phyloP scores from a whole-genome alignment of 1,140 invertebrate genomes.

The Schmidtea mediterranea region DNA sequence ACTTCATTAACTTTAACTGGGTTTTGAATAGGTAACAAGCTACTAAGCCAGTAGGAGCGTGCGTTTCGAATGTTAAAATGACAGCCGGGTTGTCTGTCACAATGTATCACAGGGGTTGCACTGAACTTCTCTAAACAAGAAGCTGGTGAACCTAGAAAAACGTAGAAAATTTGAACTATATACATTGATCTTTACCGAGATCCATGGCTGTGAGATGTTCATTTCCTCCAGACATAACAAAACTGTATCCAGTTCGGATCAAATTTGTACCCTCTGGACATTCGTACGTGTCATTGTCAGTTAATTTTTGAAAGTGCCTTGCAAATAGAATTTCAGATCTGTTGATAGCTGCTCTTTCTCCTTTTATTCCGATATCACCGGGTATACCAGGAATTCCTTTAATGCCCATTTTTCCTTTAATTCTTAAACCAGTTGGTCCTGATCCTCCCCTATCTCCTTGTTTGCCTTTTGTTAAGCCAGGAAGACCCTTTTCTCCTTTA shows the following conservation, averaged over 20 bases:
- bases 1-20: constrained; percentile 28
- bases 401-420: neutral
- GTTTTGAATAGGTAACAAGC: constrained; percentile 35
- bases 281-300: neutral
- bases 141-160: constrained; percentile 17
- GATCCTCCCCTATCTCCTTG: constrained; percentile 9
- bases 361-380: neutral
- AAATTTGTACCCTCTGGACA: neutral
- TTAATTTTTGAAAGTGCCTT: neutral
- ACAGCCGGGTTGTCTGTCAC: constrained; percentile 76
- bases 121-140: constrained; percentile 74
- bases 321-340: neutral
- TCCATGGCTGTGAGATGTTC: neutral
- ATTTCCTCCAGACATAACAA: neutral
- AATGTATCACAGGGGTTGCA: constrained; percentile 88
- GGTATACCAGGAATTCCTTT: neutral
- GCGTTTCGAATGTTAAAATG: constrained; percentile 86
- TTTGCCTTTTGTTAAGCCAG: constrained; percentile 17
- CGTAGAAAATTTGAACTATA: neutral
- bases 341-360: neutral
- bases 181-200: constrained; percentile 2
- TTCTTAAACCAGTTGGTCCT: neutral
- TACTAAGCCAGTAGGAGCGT: constrained; percentile 62
- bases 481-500: constrained; percentile 25
- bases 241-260: neutral